Percentiles rank a stretch among this genome's conserved stretches.
These are phyloP conservation scores for Tethea ocularis DNA, from an alignment of 2,888 invertebrate genomes.

Conservation along the genomic window DNA sequence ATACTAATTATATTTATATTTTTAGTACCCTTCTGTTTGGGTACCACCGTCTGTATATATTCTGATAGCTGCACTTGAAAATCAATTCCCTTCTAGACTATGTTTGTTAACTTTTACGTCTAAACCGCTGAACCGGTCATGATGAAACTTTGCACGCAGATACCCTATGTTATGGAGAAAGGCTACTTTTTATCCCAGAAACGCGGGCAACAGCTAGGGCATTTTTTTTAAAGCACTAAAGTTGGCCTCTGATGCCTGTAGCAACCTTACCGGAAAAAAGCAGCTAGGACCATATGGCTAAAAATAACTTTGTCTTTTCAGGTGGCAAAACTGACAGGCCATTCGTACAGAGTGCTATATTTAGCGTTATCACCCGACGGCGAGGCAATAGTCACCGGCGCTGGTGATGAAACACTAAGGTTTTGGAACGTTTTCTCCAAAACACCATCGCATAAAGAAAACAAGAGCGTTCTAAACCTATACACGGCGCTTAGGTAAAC, in stretches of 20 bases:
- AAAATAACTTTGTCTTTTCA: conserved; percentile 60
- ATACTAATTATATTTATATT: not conserved
- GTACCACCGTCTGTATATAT: too few relatives aligned
- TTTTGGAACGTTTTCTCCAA: conserved; percentile 99
- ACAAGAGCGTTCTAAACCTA: conserved; percentile 95
- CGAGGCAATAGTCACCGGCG: conserved; percentile 99
- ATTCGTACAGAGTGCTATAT: conserved; percentile 97
- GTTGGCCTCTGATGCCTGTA: too few relatives aligned
- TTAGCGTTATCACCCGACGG: conserved; percentile 98
- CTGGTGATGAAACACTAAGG: conserved; percentile 98
- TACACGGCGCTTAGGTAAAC: conserved; percentile 89
- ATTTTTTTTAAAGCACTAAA: too few relatives aligned
- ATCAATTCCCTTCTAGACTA: too few relatives aligned
- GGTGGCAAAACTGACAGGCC: conserved; percentile 98
- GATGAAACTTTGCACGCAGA: too few relatives aligned
- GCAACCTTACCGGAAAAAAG: too few relatives aligned
- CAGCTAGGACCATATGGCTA: not conserved
- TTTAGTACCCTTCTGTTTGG: not conserved
- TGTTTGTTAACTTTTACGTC: too few relatives aligned
- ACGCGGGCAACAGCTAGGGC: too few relatives aligned
- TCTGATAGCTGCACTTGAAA: too few relatives aligned
- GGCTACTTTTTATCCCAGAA: too few relatives aligned
- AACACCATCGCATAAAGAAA: conserved; percentile 96
- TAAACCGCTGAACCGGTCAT: too few relatives aligned
- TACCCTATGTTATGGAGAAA: too few relatives aligned